phyloP scores from a whole-genome alignment of 2,797 vertebrate genomes.

The Melanotaenia trifasciata region DNA sequence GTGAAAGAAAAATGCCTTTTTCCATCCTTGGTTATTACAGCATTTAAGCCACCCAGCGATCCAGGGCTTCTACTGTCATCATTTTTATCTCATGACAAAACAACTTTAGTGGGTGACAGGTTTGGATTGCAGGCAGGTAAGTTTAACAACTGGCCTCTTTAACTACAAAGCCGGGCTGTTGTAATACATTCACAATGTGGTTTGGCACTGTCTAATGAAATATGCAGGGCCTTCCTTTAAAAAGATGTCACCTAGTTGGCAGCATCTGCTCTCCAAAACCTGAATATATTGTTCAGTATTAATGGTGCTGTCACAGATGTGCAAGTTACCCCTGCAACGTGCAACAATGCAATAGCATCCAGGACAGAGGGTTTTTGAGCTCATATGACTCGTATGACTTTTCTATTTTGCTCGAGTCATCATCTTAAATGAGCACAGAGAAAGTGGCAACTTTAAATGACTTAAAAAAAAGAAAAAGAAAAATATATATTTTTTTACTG shows the following conservation, averaged over 20 bases:
- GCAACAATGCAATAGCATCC: neutral
- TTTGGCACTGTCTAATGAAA: neutral
- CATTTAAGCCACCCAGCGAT: neutral
- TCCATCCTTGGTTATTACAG: neutral
- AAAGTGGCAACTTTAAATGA: neutral
- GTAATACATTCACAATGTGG: neutral
- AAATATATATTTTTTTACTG: neutral
- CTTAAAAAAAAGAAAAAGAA: neutral
- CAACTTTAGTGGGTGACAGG: neutral
- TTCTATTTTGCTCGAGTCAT: neutral
- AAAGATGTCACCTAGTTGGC: neutral
- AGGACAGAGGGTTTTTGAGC: neutral
- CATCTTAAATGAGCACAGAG: neutral
- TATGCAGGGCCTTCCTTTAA: neutral
- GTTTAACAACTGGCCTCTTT: neutral
- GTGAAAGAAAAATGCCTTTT: constrained; percentile 1
- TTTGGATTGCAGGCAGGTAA: neutral
- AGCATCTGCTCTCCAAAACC: neutral
- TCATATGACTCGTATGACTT: neutral
- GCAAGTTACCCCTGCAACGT: neutral
- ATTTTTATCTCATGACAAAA: neutral
- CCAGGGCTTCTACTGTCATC: neutral
- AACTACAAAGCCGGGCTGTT: neutral
- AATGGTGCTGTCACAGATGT: neutral
- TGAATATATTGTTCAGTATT: neutral